Evolutionary conservation across 2,113 vertebrate genomes (phyloP), one percentile per base, ranked within the genome.

Genomic region (Polypterus senegalus): DNA sequence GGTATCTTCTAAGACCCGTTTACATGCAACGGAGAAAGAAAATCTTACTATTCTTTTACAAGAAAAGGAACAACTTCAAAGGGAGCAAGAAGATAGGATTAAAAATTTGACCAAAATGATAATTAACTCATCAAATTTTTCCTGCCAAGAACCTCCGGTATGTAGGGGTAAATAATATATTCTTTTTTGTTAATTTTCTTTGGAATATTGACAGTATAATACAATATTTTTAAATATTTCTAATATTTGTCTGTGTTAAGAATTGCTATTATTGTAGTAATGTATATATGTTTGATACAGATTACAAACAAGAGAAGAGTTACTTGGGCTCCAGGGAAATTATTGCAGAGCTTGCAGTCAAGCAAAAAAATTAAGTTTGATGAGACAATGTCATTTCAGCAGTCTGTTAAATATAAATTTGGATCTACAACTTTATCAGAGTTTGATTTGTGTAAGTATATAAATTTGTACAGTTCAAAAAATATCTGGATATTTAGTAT

Each of bases 21-120:
- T 90, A n/a, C 89, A 91, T 0, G 92, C 76, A 9, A 89, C 88
- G 5, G 92, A 96, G 65, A 94, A 92, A 74, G 81, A 94, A 68
- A 83, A 88, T 1, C 48, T 96, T 45, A 82, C 88, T 3, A 92
- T 94, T 68, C 79, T 95, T 27, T 68, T 97, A 46, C 90, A 94
- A 62, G 95, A 97, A 67, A 97, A 94, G 66, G 86, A 92, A 64
- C 84, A 89, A 52, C 91, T 97, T 59, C 94, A 94, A 74, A 85
- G 88, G 73, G 89, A 94, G 2, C 91, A 94, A 11, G 74, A 90
- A 69, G 89, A 96, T 54, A 71, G 88, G 51, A 97, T 97, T 71
- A 79, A 65, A 46, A 94, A 96, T 59, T 70, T 99, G 55, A 93
- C 90, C 6, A 85, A 85, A 45, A 88, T 97, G 67, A 72, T 98